These are phyloP conservation scores for Montifringilla adamsi DNA, from an alignment of 2,113 vertebrate species.

Conservation along the genomic window DNA sequence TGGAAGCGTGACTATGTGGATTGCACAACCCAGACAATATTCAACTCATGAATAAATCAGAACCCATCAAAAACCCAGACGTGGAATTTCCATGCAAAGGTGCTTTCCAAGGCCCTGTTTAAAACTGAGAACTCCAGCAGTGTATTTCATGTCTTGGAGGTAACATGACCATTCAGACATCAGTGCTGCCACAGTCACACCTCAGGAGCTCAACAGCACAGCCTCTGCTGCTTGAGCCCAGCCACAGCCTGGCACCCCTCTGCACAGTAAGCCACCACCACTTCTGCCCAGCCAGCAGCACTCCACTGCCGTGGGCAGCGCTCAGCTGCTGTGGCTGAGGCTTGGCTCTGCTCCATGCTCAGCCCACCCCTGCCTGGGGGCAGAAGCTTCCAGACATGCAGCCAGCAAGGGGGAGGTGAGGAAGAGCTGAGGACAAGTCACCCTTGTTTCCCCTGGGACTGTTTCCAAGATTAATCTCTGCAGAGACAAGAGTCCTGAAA, in stretches of 20 bases:
- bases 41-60: slow-evolving; percentile 6
- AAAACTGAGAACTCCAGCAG: background rate
- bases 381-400: background rate
- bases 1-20: background rate
- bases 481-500: slow-evolving; percentile 17
- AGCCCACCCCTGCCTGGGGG: accelerated
- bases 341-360: background rate
- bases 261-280: accelerated
- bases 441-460: background rate
- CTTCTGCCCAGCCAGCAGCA: background rate
- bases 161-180: background rate
- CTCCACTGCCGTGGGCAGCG: background rate
- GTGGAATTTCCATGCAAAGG: background rate
- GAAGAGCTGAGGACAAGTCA: background rate
- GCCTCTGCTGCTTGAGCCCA: accelerated
- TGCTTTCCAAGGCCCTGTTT: background rate
- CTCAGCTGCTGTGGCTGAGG: background rate
- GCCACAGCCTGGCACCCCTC: background rate
- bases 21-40: background rate
- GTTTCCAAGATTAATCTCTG: background rate
- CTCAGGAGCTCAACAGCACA: background rate
- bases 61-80: background rate
- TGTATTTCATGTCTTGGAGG: background rate
- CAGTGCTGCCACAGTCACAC: background rate
- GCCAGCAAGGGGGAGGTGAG: background rate